A percentile compares a stretch with the other conserved stretches of the same genome.
Conservation (phyloP, 2,797 vertebrate species). For the Neosilurus mollespiculum region DNA sequence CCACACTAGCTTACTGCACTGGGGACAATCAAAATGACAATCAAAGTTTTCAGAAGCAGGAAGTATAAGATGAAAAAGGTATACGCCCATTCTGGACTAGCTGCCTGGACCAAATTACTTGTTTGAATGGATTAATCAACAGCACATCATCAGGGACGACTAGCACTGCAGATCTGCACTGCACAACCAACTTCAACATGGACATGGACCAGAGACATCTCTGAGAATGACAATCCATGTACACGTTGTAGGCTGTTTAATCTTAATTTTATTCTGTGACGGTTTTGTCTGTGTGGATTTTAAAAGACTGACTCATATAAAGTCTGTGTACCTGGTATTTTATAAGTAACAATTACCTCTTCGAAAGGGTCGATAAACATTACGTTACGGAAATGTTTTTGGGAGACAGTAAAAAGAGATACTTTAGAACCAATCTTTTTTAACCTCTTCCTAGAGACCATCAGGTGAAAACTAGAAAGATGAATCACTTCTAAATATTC, state of each 20-base stretch:
- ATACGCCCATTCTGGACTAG: constrained; percentile 32
- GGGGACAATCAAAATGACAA: constrained; percentile 43
- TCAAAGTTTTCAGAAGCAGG: constrained; percentile 39
- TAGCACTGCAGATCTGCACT: constrained; percentile 27
- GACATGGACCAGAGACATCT: background rate
- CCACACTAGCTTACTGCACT: constrained; percentile 51
- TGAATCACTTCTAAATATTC: background rate
- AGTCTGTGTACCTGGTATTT: background rate
- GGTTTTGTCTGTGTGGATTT: background rate
- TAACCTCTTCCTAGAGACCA: background rate
- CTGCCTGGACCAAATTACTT: constrained; percentile 27
- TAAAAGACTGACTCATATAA: background rate
- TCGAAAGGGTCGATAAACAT: constrained; percentile 8
- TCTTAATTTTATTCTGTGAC: background rate
- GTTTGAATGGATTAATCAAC: constrained; percentile 11
- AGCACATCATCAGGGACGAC: background rate
- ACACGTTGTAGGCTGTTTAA: background rate
- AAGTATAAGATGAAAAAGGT: background rate
- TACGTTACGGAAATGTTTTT: too few species aligned
- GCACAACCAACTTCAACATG: constrained; percentile 17
- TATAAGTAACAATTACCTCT: background rate
- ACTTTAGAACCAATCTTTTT: background rate
- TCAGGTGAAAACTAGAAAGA: background rate
- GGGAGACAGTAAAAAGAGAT: too few species aligned
- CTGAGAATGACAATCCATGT: background rate